Base-by-base conservation (phyloP, 2,797 vertebrate genomes). In the Lacerta viridis region DNA sequence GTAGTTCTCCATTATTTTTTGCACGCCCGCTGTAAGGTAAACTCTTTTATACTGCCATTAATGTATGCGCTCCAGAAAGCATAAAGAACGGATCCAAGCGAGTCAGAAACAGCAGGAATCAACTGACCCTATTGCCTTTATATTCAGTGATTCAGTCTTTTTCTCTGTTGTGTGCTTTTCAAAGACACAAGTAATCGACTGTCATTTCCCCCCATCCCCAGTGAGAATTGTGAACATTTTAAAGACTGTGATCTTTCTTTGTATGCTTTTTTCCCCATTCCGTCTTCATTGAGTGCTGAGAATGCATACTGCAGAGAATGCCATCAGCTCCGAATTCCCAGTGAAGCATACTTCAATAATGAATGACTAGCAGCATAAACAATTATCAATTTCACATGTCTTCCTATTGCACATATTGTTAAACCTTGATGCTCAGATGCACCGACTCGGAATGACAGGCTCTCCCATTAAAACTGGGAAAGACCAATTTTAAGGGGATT, bases 401-500 rank as follows among this genome's bases (percentile, higher is more conserved):
- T 61, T 90, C 88, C 88, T 92, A 72, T 87, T 88, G 61, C 80
- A 76, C 10, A 25, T 90, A n/a, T 8, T 8, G 80, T 89, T 91
- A 90, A 89, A 59, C 50, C 74, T 93, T 87, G 39, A 4, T 83
- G 93, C 80, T 93, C 88, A 88, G 84, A 46, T 90, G 64, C 90
- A 92, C 93, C 90, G 55, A 84, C 29, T 79, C 50, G 87, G 85
- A 92, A 93, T 84, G 74, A 91, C 92, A 95, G 83, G 88, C 81
- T 82, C 89, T 90, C 91, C 93, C 0, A 0, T 87, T 94, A 91
- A 94, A 93, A 85, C 82, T 88, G 74, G 89, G 83, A 92, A 94
- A 88, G 83, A 88, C 36, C 93, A 94, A 95, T 96, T 96, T 95
- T 94, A 92, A 96, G 92, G 86, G 95, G 94, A 95, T 95, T 95